Evolutionary conservation across 2,888 invertebrate species (phyloP).

Genomic region (Kuschelorhynchus macadamiae): DNA sequence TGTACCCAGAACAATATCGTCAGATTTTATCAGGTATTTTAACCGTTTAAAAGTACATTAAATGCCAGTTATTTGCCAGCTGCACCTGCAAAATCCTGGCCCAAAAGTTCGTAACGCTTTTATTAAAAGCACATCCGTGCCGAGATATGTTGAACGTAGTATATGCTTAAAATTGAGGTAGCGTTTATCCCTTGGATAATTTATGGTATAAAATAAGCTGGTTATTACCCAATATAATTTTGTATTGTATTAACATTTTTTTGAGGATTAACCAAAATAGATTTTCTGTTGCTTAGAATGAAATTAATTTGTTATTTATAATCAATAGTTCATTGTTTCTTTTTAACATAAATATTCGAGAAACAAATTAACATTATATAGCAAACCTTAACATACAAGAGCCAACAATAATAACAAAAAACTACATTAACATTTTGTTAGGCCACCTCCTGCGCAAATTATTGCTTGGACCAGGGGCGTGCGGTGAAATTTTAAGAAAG

Average conservation of each 20-base stretch:
- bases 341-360: too few species aligned
- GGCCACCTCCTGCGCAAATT: too few species aligned
- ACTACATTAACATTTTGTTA: too few species aligned
- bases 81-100: slow-evolving; percentile 32
- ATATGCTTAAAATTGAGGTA: slow-evolving; percentile 31
- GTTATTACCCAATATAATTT: slow-evolving; percentile 38
- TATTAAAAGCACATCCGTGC: slow-evolving; percentile 36
- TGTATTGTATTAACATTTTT: slow-evolving; percentile 16
- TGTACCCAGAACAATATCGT: slow-evolving; percentile 16
- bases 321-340: too few species aligned
- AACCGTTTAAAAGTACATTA: slow-evolving; percentile 25
- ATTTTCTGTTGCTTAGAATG: background rate
- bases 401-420: background rate
- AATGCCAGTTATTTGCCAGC: slow-evolving; percentile 36
- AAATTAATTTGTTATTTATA: too few species aligned
- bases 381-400: background rate
- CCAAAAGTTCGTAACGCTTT: slow-evolving; percentile 33
- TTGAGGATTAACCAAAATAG: background rate
- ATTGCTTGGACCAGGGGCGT: too few species aligned
- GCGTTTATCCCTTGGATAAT: slow-evolving; percentile 38
- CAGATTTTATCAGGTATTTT: slow-evolving; percentile 29
- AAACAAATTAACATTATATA: too few species aligned
- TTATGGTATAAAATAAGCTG: slow-evolving; percentile 38
- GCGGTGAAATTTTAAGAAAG: too few species aligned
- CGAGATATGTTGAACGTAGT: slow-evolving; percentile 14